Evolutionary conservation across 2,888 invertebrate genomes (phyloP).

Genomic region (Leptinotarsa rubiginosa): DNA sequence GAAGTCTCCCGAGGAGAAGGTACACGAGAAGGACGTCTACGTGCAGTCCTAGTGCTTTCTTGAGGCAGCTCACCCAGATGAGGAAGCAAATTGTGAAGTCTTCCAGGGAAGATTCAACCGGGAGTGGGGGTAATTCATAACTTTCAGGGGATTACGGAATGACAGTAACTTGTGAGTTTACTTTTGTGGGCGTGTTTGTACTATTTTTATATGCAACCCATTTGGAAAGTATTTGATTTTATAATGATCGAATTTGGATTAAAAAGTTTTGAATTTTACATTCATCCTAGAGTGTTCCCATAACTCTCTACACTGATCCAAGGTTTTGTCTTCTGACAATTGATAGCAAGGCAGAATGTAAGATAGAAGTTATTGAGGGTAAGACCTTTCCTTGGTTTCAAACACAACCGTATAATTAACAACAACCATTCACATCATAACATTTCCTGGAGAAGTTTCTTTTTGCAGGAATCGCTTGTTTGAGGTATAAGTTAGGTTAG

Average conservation of each 20-base stretch:
- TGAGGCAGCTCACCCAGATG: constrained; percentile 71
- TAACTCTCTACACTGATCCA: neutral
- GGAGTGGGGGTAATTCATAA: constrained; percentile 4
- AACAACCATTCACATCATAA: too few species aligned
- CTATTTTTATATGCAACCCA: constrained; percentile 8
- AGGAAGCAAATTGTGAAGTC: constrained; percentile 70
- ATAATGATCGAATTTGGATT: constrained; percentile 1
- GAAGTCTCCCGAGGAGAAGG: constrained; percentile 59
- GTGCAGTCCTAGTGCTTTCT: constrained; percentile 70
- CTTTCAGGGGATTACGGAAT: neutral
- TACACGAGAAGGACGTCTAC: constrained; percentile 50
- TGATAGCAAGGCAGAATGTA: too few species aligned
- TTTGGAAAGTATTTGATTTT: constrained; percentile 8
- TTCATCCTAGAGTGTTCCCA: neutral
- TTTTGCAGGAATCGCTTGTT: too few species aligned
- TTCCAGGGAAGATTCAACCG: constrained; percentile 65
- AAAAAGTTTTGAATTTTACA: neutral
- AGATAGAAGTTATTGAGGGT: too few species aligned
- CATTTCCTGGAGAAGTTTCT: too few species aligned
- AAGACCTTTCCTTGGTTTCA: too few species aligned
- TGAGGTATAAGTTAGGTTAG: too few species aligned
- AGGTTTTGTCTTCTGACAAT: neutral
- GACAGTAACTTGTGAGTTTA: neutral
- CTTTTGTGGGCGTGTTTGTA: constrained; percentile 9
- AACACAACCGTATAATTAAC: too few species aligned